A percentile compares a stretch with the other conserved stretches of the same genome.
phyloP scores from a whole-genome alignment of 2,113 vertebrate species.

The Rhea pennata region DNA sequence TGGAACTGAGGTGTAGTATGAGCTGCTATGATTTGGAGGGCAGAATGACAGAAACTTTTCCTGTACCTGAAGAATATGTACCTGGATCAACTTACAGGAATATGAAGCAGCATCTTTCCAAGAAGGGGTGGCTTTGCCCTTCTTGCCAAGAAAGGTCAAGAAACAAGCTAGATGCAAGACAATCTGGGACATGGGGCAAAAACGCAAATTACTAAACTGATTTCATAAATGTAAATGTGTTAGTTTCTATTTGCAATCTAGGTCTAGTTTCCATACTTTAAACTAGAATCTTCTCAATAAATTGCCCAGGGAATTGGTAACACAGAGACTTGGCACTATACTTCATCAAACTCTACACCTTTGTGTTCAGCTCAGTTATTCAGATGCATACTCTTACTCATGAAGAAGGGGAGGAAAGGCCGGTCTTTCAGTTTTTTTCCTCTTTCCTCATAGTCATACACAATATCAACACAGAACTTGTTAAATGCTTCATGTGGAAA shows the following conservation, averaged over 20 bases:
- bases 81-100: neutral
- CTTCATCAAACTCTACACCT: neutral
- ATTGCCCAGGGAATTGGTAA: neutral
- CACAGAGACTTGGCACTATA: neutral
- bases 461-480: fast-evolving
- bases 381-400: neutral
- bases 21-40: fast-evolving
- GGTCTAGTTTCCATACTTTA: neutral
- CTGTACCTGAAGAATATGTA: fast-evolving
- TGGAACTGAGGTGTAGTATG: fast-evolving
- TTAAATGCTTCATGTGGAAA: neutral
- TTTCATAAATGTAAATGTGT: neutral
- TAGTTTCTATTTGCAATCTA: neutral
- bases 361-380: neutral
- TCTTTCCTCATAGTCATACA: neutral
- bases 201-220: neutral
- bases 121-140: neutral
- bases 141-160: neutral
- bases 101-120: neutral
- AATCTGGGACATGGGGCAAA: neutral
- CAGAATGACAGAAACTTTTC: neutral
- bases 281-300: neutral
- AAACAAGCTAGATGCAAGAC: neutral
- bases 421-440: neutral
- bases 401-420: neutral